Base-by-base conservation (phyloP, 2,888 invertebrate genomes). In the Pharmacophagus antenor region DNA sequence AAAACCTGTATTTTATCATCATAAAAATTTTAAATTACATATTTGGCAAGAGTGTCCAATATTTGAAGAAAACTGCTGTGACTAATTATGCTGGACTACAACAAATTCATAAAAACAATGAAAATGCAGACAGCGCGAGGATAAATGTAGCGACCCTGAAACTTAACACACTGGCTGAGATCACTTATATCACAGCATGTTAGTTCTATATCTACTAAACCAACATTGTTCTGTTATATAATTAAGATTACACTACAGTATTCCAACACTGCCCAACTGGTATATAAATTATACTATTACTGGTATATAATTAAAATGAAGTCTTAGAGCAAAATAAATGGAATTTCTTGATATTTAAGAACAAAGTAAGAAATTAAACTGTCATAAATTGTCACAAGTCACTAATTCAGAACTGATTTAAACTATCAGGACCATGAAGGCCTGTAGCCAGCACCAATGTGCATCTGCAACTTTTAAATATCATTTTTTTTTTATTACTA, bases 161-260 rank as follows among this genome's bases (percentile, higher is more conserved):
- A 3, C 37, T 37, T 37, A 37, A 37, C 37, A 37, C 37, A 27
- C 1, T 37, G 42, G 23, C 62, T 67, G 74, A 75, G 74, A 75
- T 74, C 74, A 69, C 67, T 63, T 66, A 65, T 69, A 71, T 73
- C 70, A 72, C 72, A 72, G 70, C 66, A 65, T 66, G 60, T 64
- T 63, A 63, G 59, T 59, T 57, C 60, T 44, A 56, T n/a, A 37
- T 52, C 46, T 51, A 61, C 56, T 46, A 57, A 50, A 46, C 37
- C 27, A 48, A 37, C 44, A 3, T 37, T 37, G 37, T 37, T n/a
- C 37, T 37, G 37, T 37, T 37, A n/a, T 37, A 8, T 4, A n/a
- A n/a, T n/a, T 37, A n/a, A n/a, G n/a, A 44, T 47, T 6, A 47
- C 22, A 22, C 15, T 18, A 21, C 22, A 21, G n/a, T 15, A 22